phyloP scores from a whole-genome alignment of 2,797 vertebrate species.

The Gobio occitaniae region DNA sequence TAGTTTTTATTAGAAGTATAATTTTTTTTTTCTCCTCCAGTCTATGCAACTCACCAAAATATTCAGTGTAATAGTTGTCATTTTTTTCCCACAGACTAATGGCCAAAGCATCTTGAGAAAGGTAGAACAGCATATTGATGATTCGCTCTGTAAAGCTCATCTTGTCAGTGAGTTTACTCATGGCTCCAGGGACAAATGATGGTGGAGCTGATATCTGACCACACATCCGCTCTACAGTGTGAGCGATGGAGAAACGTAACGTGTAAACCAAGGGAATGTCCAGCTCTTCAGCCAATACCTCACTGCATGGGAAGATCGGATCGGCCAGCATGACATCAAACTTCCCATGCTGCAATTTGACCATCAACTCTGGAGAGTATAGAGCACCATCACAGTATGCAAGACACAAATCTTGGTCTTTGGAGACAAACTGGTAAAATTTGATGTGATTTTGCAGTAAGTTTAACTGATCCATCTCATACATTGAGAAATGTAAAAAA shows the following conservation, averaged over 20 bases:
- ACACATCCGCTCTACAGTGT: conserved; percentile 65
- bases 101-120: conserved; percentile 76
- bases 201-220: conserved; percentile 69
- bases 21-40: neutral
- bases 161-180: conserved; percentile 77
- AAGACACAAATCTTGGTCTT: conserved; percentile 57
- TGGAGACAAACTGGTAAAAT: conserved; percentile 62
- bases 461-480: conserved; percentile 71
- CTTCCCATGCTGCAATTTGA: conserved; percentile 63
- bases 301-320: conserved; percentile 73
- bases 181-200: conserved; percentile 72
- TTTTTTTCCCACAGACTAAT: conserved; percentile 60
- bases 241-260: conserved; percentile 37
- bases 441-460: conserved; percentile 71
- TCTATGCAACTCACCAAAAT: conserved; percentile 34
- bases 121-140: conserved; percentile 76
- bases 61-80: conserved; percentile 74
- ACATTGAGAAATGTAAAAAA: conserved; percentile 58
- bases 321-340: conserved; percentile 79
- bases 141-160: conserved; percentile 79
- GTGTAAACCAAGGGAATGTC: conserved; percentile 46
- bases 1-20: neutral
- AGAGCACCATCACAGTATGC: conserved; percentile 71
- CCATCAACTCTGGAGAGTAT: conserved; percentile 69
- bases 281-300: conserved; percentile 72